phyloP scores from a whole-genome alignment of 2,797 vertebrate species.

The Esox lucius region DNA sequence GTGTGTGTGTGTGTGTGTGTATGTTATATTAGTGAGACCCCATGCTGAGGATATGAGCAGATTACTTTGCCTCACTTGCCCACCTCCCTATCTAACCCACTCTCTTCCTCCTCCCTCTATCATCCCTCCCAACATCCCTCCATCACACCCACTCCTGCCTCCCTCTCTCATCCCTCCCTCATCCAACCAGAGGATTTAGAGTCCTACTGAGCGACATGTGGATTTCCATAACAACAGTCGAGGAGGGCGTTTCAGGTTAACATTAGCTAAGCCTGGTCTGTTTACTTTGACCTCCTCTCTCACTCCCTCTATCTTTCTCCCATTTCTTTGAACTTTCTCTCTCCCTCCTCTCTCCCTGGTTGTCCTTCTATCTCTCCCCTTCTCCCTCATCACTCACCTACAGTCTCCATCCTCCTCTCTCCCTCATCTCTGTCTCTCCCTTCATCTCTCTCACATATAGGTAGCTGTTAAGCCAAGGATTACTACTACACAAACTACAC shows the following conservation, averaged over 20 bases:
- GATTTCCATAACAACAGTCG: neutral
- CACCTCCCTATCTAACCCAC: neutral
- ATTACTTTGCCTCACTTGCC: conserved; percentile 12
- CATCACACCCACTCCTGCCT: neutral
- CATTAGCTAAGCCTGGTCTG: neutral
- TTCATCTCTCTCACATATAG: neutral
- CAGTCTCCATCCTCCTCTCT: neutral
- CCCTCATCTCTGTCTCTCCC: neutral
- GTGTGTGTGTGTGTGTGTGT: conserved; percentile 10
- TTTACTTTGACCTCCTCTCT: neutral
- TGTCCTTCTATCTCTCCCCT: neutral
- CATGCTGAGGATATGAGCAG: conserved; percentile 23
- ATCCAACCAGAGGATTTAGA: neutral
- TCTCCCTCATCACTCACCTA: neutral
- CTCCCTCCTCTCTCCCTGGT: neutral
- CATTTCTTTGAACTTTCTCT: neutral
- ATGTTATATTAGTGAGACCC: neutral
- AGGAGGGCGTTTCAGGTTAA: too few species aligned
- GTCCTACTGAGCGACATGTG: neutral
- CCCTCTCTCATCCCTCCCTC: neutral
- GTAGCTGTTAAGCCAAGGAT: too few species aligned
- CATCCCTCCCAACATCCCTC: neutral
- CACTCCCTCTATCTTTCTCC: neutral
- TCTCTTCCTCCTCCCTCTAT: neutral
- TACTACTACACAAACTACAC: too few species aligned